These are phyloP conservation scores for Nudaria mundana DNA, from an alignment of 2,888 invertebrate species.

Conservation along the genomic window DNA sequence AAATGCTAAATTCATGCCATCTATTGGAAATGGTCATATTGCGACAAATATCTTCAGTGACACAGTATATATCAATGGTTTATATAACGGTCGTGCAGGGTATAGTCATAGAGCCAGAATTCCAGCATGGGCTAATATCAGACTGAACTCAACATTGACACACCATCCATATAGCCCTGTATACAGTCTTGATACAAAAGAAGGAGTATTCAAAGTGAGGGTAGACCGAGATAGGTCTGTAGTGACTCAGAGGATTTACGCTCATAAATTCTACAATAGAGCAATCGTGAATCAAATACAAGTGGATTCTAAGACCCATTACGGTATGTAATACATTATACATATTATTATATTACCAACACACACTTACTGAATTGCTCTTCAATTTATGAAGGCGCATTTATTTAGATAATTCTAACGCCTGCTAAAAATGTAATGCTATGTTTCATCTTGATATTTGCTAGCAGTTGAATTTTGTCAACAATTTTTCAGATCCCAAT, in stretches of 20 bases:
- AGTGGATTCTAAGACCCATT: slow-evolving; percentile 66
- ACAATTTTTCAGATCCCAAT: slow-evolving; percentile 58
- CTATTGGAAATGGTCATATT: slow-evolving; percentile 81
- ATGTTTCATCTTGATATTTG: no score
- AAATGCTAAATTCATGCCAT: slow-evolving; percentile 80
- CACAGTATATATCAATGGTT: slow-evolving; percentile 81
- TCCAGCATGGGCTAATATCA: slow-evolving; percentile 81
- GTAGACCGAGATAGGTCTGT: slow-evolving; percentile 71
- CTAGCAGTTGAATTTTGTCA: no score
- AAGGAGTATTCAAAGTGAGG: slow-evolving; percentile 70
- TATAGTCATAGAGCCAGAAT: slow-evolving; percentile 81
- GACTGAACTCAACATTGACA: slow-evolving; percentile 69
- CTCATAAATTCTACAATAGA: slow-evolving; percentile 72
- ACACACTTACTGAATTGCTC: no score
- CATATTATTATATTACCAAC: neutral
- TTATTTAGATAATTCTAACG: no score
- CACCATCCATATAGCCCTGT: slow-evolving; percentile 58
- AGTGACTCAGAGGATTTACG: slow-evolving; percentile 72
- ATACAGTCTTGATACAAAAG: slow-evolving; percentile 70
- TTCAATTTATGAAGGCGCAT: no score
- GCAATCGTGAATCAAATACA: slow-evolving; percentile 74
- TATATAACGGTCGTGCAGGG: slow-evolving; percentile 80
- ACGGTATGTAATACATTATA: slow-evolving; percentile 35
- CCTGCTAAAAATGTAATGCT: no score
- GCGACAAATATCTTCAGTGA: slow-evolving; percentile 82